Conservation (phyloP, 2,888 invertebrate genomes). For the Sinhomidia bicolor region DNA sequence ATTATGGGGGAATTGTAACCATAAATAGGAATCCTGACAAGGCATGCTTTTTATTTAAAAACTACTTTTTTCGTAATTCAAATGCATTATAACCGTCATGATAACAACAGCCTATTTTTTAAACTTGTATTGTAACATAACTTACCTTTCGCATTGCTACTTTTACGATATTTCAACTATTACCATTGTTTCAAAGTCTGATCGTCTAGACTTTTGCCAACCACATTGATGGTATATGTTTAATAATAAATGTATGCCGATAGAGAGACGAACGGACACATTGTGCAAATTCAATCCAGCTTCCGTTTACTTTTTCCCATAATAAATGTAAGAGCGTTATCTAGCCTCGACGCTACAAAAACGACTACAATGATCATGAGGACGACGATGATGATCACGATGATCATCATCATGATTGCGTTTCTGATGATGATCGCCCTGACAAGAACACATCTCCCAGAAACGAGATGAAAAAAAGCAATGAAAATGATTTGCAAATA, state of each 20-base stretch:
- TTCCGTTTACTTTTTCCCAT: background rate
- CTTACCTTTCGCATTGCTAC: no score
- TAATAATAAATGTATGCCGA: background rate
- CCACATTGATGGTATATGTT: no score
- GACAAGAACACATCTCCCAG: conserved; percentile 1
- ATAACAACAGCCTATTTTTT: no score
- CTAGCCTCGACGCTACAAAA: no score
- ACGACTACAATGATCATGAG: no score
- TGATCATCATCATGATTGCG: background rate
- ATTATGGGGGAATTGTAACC: background rate
- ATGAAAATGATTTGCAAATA: conserved; percentile 61
- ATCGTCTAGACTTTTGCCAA: no score
- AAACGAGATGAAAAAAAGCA: background rate
- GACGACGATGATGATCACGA: conserved; percentile 11
- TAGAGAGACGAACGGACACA: background rate
- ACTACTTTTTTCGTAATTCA: no score
- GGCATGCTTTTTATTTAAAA: no score
- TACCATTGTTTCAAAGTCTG: no score
- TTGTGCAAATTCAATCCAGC: background rate
- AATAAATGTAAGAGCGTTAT: background rate
- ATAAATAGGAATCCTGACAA: conserved; percentile 1
- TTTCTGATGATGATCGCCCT: background rate
- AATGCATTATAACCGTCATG: no score
- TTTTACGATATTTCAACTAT: no score
- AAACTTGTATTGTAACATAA: no score